Conservation (phyloP, 2,113 vertebrate genomes). For the Sebastes schlegelii region DNA sequence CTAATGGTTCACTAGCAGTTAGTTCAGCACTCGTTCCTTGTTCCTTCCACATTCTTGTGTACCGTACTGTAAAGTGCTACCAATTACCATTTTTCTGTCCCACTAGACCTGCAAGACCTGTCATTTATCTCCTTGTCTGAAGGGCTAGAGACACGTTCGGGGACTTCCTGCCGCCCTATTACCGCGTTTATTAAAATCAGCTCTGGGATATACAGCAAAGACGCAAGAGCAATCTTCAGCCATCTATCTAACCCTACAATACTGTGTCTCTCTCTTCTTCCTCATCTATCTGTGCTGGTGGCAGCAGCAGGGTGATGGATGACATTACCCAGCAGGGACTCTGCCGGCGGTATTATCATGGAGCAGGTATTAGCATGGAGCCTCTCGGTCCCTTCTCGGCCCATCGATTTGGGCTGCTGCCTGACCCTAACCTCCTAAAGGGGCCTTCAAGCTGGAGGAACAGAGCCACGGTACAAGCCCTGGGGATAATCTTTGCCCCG, state of each 20-base stretch:
- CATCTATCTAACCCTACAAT: slow-evolving; percentile 58
- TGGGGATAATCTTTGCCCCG: slow-evolving; percentile 62
- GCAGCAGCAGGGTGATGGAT: slow-evolving; percentile 73
- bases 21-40: too few species aligned
- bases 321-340: slow-evolving; percentile 72
- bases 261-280: slow-evolving; percentile 36
- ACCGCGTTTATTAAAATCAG: slow-evolving; percentile 76
- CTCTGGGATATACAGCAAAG: slow-evolving; percentile 54
- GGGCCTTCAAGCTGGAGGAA: slow-evolving; percentile 53
- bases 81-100: slow-evolving; percentile 69
- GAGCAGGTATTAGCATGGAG: slow-evolving; percentile 74
- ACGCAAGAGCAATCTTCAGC: slow-evolving; percentile 37
- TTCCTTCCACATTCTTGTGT: too few species aligned
- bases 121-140: slow-evolving; percentile 74
- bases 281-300: slow-evolving; percentile 50
- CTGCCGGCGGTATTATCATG: slow-evolving; percentile 58
- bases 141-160: slow-evolving; percentile 51
- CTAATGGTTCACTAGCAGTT: too few species aligned
- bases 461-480: slow-evolving; percentile 58
- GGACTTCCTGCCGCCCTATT: slow-evolving; percentile 58
- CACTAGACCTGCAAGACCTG: slow-evolving; percentile 48
- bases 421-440: slow-evolving; percentile 71
- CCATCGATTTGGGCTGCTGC: slow-evolving; percentile 73
- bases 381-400: slow-evolving; percentile 54
- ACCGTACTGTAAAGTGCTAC: too few species aligned